Evolutionary conservation across 2,113 vertebrate species (phyloP).

Genomic region (cattle (Bos taurus)): DNA sequence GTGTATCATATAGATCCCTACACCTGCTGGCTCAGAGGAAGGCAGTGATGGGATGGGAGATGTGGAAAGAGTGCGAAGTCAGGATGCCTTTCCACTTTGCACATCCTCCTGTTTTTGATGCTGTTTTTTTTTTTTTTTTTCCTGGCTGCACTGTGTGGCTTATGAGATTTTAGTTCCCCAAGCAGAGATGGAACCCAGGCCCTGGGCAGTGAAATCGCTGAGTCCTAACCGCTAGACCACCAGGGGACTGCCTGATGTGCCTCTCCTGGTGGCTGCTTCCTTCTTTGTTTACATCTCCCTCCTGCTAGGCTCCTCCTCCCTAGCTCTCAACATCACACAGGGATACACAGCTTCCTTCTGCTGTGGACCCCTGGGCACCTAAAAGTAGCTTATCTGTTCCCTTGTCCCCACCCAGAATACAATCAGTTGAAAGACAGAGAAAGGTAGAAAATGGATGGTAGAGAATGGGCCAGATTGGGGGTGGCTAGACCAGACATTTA

Average conservation of each 20-base stretch:
- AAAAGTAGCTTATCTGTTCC: not conserved
- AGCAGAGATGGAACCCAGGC: not conserved
- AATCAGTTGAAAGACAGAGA: not conserved
- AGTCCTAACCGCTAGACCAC: not conserved
- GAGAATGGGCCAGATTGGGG: not conserved
- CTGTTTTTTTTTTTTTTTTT: not conserved
- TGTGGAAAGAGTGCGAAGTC: not conserved
- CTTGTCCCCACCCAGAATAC: not conserved
- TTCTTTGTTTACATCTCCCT: not conserved
- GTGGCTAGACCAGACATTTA: not conserved
- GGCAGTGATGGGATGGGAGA: not conserved
- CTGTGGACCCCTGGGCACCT: not conserved
- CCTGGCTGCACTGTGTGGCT: accelerated
- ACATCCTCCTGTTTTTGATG: not conserved
- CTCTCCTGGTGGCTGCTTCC: not conserved
- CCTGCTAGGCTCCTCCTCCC: not conserved
- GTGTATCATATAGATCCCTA: not conserved
- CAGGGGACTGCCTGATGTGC: not conserved
- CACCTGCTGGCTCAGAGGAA: not conserved
- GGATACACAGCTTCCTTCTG: not conserved
- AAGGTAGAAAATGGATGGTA: not conserved
- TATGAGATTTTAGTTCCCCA: not conserved
- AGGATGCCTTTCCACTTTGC: not conserved
- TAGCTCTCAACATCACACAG: no score
- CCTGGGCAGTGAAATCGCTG: no score